Evolutionary conservation across 2,888 invertebrate genomes (phyloP).

Genomic region (Tillus elongatus): DNA sequence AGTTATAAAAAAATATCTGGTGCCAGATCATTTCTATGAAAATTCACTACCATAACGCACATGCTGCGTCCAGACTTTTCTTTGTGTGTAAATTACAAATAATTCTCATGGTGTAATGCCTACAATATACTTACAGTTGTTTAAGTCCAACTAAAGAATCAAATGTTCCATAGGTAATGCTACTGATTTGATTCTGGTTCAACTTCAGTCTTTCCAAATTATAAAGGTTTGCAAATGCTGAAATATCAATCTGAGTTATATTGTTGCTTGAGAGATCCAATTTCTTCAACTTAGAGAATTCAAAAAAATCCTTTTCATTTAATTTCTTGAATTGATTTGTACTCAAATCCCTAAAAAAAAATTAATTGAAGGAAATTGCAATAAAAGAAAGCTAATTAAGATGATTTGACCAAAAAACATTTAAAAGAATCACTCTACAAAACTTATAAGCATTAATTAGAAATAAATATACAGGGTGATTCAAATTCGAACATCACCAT

Average conservation of each 20-base stretch:
- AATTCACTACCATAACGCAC: too few relatives aligned
- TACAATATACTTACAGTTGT: conserved; percentile 56
- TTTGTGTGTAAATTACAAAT: not conserved
- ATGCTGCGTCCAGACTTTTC: too few relatives aligned
- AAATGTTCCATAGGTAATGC: conserved; percentile 63
- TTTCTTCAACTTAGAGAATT: conserved; percentile 59
- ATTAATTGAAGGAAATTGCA: too few relatives aligned
- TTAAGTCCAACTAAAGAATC: conserved; percentile 58
- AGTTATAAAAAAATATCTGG: not conserved
- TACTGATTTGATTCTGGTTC: conserved; percentile 62
- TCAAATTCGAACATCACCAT: too few relatives aligned
- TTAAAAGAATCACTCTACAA: too few relatives aligned
- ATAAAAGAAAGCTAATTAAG: too few relatives aligned
- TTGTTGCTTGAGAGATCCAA: conserved; percentile 63
- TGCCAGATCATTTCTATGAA: too few relatives aligned
- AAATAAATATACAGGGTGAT: too few relatives aligned
- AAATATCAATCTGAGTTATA: conserved; percentile 57
- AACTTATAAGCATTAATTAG: too few relatives aligned
- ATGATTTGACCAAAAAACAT: too few relatives aligned
- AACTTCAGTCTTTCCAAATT: conserved; percentile 62
- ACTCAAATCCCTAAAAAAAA: conserved; percentile 65
- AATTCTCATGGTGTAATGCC: not conserved
- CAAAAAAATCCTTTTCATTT: conserved; percentile 65
- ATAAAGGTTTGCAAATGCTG: conserved; percentile 59
- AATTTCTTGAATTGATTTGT: conserved; percentile 67